Conservation (phyloP, 2,113 vertebrate genomes). For the Periophthalmus modestus region DNA sequence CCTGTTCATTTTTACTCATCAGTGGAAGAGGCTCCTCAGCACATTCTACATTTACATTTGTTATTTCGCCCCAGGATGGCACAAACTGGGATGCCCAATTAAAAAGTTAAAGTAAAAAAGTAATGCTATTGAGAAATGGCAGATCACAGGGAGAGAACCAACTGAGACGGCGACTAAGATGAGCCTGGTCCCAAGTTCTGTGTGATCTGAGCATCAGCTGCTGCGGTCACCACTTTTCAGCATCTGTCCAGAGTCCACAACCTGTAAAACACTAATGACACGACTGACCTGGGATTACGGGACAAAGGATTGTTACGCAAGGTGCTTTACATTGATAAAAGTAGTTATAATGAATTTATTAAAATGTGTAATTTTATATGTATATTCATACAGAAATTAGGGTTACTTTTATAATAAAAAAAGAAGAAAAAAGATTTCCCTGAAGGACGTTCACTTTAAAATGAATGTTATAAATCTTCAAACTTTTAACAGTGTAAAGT, state of each 20-base stretch:
- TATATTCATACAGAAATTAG: neutral
- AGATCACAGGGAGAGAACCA: neutral
- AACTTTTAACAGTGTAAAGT: neutral
- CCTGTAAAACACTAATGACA: conserved; percentile 65
- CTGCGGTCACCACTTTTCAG: conserved; percentile 60
- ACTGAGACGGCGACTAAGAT: conserved; percentile 2
- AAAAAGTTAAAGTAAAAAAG: neutral
- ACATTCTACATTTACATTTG: conserved; percentile 35
- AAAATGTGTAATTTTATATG: neutral
- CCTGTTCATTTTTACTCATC: conserved; percentile 22
- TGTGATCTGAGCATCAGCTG: conserved; percentile 61
- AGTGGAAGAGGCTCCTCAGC: conserved; percentile 15
- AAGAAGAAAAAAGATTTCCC: no score
- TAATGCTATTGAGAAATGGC: neutral
- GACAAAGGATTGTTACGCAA: neutral
- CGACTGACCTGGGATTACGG: conserved; percentile 28
- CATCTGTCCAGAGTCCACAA: conserved; percentile 70
- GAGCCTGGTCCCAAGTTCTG: conserved; percentile 15
- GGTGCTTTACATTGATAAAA: neutral
- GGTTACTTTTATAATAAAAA: no score
- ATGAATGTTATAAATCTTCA: no score
- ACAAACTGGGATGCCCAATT: neutral
- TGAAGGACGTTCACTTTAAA: no score
- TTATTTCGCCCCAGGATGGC: neutral
- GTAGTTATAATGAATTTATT: neutral